A percentile compares a stretch with the other conserved stretches of the same genome.
These are phyloP conservation scores for Phallusia fumigata DNA, from an alignment of 23 tunicate species.

Conservation along the genomic window DNA sequence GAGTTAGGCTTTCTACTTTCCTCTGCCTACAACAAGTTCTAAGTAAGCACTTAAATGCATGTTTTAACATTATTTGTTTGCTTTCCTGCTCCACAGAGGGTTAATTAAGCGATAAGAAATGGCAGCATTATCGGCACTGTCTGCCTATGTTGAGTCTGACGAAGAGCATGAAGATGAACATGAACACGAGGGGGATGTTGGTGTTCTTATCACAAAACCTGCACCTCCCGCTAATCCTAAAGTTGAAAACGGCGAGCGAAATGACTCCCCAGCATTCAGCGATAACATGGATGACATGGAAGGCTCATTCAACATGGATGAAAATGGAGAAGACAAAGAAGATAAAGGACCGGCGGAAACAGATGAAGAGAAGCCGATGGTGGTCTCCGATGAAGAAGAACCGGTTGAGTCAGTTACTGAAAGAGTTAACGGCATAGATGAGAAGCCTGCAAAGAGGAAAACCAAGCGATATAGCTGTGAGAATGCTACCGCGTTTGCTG, in stretches of 20 bases:
- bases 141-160: conserved; percentile 84
- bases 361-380: conserved; percentile 33
- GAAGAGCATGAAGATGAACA: conserved; percentile 69
- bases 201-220: background rate
- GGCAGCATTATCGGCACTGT: conserved; percentile 79
- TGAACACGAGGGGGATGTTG: conserved; percentile 10
- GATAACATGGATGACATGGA: conserved; percentile 3
- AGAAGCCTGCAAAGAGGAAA: conserved; percentile 46
- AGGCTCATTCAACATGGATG: conserved; percentile 8
- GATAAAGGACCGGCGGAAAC: background rate
- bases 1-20: too few relatives aligned
- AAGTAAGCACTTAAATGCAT: too few relatives aligned
- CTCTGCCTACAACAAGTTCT: too few relatives aligned
- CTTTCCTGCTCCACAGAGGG: background rate
- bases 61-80: too few relatives aligned
- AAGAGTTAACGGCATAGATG: background rate
- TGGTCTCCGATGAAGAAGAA: conserved; percentile 17
- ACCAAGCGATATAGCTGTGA: conserved; percentile 73
- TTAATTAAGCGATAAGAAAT: conserved; percentile 19
- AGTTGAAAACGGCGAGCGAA: background rate
- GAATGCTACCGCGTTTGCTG: conserved; percentile 78
- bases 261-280: background rate
- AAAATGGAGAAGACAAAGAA: conserved; percentile 12
- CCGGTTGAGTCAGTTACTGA: conserved; percentile 28
- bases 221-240: background rate